Conservation (phyloP, 2,113 vertebrate species). For the Caloenas nicobarica region DNA sequence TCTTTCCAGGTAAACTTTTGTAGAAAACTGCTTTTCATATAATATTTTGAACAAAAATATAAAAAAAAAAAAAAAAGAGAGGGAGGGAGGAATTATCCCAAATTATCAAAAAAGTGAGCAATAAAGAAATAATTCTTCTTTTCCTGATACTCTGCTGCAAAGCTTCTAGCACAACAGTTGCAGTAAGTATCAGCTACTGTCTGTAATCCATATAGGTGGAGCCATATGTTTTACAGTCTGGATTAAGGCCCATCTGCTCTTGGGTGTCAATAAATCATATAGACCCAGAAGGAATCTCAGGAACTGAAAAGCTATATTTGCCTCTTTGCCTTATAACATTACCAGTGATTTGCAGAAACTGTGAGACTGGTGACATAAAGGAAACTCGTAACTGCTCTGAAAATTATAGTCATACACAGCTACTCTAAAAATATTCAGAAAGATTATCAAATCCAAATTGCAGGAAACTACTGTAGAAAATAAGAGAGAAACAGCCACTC, state of each 20-base stretch:
- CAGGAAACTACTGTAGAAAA: background rate
- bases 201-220: background rate
- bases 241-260: conserved; percentile 32
- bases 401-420: background rate
- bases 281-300: background rate
- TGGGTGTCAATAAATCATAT: background rate
- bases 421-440: background rate
- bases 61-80: background rate
- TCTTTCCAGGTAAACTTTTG: background rate
- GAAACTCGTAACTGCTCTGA: background rate
- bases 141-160: background rate
- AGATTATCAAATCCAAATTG: background rate
- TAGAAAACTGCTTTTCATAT: background rate
- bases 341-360: background rate
- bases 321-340: background rate
- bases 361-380: background rate
- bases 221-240: background rate
- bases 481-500: background rate
- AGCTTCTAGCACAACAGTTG: conserved; percentile 8
- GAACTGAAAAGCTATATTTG: background rate
- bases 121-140: background rate
- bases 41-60: background rate
- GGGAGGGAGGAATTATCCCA: background rate
- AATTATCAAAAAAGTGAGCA: background rate
- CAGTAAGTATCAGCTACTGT: conserved; percentile 19